Evolutionary conservation across 2,888 invertebrate species (phyloP), one percentile per base, ranked within the genome.

Genomic region (Drosophila kanekoi): DNA sequence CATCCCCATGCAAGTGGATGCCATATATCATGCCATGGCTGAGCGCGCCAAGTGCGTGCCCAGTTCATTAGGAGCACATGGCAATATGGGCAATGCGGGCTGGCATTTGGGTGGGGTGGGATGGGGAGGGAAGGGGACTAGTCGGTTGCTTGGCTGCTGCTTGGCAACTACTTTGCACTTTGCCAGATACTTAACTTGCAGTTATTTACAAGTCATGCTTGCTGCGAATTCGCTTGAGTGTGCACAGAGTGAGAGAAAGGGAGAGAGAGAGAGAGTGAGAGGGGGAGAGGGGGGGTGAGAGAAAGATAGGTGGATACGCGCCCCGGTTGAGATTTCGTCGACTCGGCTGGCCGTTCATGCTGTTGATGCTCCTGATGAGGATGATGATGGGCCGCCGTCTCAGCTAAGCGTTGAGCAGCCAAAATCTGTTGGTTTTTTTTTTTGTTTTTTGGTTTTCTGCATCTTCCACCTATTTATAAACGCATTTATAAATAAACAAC

Each of bases 171-270:
- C 90, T 91, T 90, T 91, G 90, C 91, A 90, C 90, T 90, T 90
- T 91, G 91, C 91, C 90, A 91, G 91, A 91, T 90, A 91, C 91
- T 90, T 90, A 91, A 90, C 91, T 88, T 84, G 83, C 80, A 90
- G 87, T 88, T 90, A 90, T 90, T 91, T 91, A 91, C 91, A 90
- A 91, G 91, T 90, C 90, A 91, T 91, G 90, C 89, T 88, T 88
- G 90, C 76, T 86, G 90, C 89, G 87, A 90, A 90, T 90, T 85
- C 70, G 90, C 87, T 89, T 85, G 84, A 80, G 65, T 89, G 89
- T 81, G 88, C 67, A 62, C 59, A 57, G 59, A 47, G 58, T 49
- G 43, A 13, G 28, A n/a, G 37, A 14, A 20, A 28, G 38, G 4
- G 35, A 37, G 18, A 11, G 8, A n/a, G 40, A 18, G 47, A 4